Evolutionary conservation across 2,888 invertebrate genomes (phyloP).

Genomic region (Synergus laeviventris): DNA sequence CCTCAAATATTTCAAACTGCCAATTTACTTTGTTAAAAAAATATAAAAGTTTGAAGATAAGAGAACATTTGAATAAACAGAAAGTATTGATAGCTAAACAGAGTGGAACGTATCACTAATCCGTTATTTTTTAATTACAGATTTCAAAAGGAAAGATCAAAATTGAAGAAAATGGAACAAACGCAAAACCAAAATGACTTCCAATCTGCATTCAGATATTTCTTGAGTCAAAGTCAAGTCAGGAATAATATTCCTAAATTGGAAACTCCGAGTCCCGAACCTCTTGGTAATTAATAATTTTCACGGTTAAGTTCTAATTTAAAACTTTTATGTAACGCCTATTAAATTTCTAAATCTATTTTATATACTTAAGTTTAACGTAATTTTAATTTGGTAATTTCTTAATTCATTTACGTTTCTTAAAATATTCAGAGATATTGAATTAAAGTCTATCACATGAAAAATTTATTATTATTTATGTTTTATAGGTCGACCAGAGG

Average conservation of each 20-base stretch:
- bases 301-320: background rate
- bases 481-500: slow-evolving; percentile 52
- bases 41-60: background rate
- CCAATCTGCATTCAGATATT: slow-evolving; percentile 40
- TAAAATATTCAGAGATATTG: background rate
- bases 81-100: background rate
- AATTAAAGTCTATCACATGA: background rate
- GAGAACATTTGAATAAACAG: background rate
- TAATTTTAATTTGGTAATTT: no score
- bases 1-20: background rate
- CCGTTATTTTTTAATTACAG: background rate
- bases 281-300: background rate
- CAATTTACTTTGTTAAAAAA: background rate
- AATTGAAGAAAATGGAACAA: slow-evolving; percentile 50
- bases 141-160: slow-evolving; percentile 25
- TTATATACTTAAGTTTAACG: no score
- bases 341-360: no score
- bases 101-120: no score
- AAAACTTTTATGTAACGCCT: no score
- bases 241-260: slow-evolving; percentile 40
- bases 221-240: slow-evolving; percentile 41
- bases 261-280: background rate
- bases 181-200: slow-evolving; percentile 44
- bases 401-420: no score
- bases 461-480: background rate